Base-by-base conservation (phyloP, 2,113 vertebrate species). In the Electrona antarctica region DNA sequence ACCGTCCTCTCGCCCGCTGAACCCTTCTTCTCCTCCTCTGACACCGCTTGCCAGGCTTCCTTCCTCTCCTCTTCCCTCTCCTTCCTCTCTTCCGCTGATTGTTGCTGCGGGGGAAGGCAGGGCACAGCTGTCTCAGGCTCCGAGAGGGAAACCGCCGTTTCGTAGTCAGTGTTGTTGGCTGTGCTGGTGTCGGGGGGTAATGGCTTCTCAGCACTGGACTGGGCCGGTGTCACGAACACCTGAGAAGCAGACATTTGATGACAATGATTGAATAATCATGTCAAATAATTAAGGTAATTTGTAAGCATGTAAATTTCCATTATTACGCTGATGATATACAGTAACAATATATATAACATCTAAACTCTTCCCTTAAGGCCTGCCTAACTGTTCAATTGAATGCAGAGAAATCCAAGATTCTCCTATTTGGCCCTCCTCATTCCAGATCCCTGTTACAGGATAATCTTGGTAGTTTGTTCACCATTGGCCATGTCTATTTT, bases 81-180 rank as follows among this genome's bases (percentile, higher is more conserved):
- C 64, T 78, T 77, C 79, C 76, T 78, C 70, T 89, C 89, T 57
- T 89, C 87, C 64, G 74, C 62, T 0, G 84, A 89, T 74, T 88
- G 91, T 78, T 90, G 84, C 47, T 58, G 71, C 57, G 75, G 46
- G 6, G 85, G 87, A 0, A 73, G 70, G 74, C 84, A 82, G 75
- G 80, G 80, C 0, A 90, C 76, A 0, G 88, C 85, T 1, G 85
- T 91, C 64, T 90, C 91, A 0, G 89, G 88, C 68, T 92, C 90
- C 0, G 89, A 88, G 52, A 82, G 67, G 50, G 88, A 87, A 15
- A 85, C 12, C 33, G 87, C 89, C 1, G 89, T 90, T 47, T 93
- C 92, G 2, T 90, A 92, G 64, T 92, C 91, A 0, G 90, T 90
- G 79, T 88, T 89, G 86, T 91, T 90, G 78, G 87, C 82, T 13